Evolutionary conservation across 2,888 invertebrate genomes (phyloP).

Genomic region (Drosophila nigricruria): DNA sequence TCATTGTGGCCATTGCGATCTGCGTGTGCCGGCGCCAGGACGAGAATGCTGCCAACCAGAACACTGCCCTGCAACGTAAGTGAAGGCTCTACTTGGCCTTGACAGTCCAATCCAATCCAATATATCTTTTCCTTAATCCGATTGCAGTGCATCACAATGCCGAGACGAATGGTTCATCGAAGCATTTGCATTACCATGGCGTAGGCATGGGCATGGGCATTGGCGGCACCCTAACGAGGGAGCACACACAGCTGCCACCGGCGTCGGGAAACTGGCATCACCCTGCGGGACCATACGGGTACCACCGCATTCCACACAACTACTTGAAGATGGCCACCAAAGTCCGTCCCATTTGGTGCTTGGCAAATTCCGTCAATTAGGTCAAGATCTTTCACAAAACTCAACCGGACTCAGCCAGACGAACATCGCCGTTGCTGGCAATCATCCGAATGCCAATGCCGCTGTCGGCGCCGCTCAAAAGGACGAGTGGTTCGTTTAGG

Average conservation of each 20-base stretch:
- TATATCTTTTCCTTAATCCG: not conserved
- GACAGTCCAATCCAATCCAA: not conserved
- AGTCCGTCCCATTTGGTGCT: conserved; percentile 97
- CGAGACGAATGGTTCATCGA: conserved; percentile 90
- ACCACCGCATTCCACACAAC: conserved; percentile 86
- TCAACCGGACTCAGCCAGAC: conserved; percentile 79
- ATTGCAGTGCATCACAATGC: conserved; percentile 85
- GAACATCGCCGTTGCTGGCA: conserved; percentile 75
- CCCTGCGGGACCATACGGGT: conserved; percentile 92
- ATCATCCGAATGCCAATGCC: conserved; percentile 81
- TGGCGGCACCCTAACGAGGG: conserved; percentile 87
- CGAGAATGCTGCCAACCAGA: conserved; percentile 83
- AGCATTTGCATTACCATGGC: conserved; percentile 86
- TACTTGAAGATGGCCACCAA: conserved; percentile 89
- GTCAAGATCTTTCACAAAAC: conserved; percentile 87
- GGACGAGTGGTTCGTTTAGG: conserved; percentile 95
- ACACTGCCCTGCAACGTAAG: conserved; percentile 86
- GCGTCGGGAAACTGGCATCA: conserved; percentile 97
- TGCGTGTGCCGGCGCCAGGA: conserved; percentile 90
- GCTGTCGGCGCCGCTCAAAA: conserved; percentile 89
- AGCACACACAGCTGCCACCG: conserved; percentile 87
- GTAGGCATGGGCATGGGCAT: conserved; percentile 64
- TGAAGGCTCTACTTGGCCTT: conserved; percentile 5
- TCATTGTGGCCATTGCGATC: conserved; percentile 89
- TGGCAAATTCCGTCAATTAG: conserved; percentile 91